A percentile compares a stretch with the other conserved stretches of the same genome.
Conservation (phyloP, 2,797 vertebrate genomes). For the Cirrhinus molitorella region DNA sequence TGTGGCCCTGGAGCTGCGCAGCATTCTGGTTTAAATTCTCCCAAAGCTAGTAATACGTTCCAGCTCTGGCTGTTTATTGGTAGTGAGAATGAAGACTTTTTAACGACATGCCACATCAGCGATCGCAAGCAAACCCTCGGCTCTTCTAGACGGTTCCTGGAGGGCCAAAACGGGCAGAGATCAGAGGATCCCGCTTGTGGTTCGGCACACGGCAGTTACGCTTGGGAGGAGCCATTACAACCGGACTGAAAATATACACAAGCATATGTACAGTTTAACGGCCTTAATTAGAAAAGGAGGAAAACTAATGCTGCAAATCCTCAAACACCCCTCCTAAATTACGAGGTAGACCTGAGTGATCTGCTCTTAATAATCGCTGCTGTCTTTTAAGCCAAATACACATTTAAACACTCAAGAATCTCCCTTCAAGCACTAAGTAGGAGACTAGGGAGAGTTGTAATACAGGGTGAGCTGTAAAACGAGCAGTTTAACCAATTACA, state of each 20-base stretch:
- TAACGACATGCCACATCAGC: constrained; percentile 48
- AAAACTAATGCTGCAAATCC: constrained; percentile 23
- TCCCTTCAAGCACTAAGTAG: not conserved
- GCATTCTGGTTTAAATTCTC: constrained; percentile 57
- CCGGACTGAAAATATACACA: not conserved
- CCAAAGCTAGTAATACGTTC: constrained; percentile 57
- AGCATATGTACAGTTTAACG: not conserved
- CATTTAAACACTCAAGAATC: constrained; percentile 13
- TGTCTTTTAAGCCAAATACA: constrained; percentile 15
- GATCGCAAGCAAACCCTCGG: constrained; percentile 2
- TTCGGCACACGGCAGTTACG: not conserved
- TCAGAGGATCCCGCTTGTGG: not conserved
- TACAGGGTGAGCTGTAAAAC: not conserved
- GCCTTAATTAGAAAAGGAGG: constrained; percentile 9
- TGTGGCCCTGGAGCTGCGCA: constrained; percentile 28
- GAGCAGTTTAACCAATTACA: not conserved
- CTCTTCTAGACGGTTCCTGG: constrained; percentile 19
- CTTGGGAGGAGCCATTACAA: constrained; percentile 13
- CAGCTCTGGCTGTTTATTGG: constrained; percentile 62
- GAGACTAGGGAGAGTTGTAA: not conserved
- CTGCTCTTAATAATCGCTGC: not conserved
- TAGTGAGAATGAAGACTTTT: constrained; percentile 60
- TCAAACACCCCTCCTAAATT: constrained; percentile 2
- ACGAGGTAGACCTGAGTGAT: not conserved
- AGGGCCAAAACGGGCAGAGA: not conserved